Conservation (phyloP, 2,797 vertebrate genomes). For the Limnodromus scolopaceus region DNA sequence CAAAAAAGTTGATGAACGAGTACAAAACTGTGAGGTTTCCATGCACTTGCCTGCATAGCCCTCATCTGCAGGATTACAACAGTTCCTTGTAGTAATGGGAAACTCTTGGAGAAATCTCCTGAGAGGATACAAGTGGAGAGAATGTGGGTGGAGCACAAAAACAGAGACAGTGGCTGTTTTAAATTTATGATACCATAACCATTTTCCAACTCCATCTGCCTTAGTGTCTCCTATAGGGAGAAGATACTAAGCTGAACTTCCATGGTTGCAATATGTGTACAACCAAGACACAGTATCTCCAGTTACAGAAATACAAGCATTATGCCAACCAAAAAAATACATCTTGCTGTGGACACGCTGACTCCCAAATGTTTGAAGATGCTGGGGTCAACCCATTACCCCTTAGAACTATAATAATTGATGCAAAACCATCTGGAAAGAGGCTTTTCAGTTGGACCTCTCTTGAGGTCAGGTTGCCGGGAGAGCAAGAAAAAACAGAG, state of each 20-base stretch:
- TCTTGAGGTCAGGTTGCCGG: neutral
- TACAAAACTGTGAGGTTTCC: neutral
- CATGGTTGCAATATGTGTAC: neutral
- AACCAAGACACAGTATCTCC: neutral
- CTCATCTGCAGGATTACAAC: neutral
- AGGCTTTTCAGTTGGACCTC: neutral
- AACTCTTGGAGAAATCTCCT: neutral
- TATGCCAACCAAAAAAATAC: neutral
- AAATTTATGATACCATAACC: neutral
- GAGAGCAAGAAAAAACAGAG: neutral
- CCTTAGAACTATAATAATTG: neutral
- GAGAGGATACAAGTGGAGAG: neutral
- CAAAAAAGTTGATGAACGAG: neutral
- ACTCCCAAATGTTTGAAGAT: neutral
- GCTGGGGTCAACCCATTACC: neutral
- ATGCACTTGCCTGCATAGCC: neutral
- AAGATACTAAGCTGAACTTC: neutral
- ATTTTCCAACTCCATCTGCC: neutral
- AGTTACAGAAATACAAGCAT: neutral
- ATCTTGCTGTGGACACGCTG: neutral
- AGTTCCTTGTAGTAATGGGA: neutral
- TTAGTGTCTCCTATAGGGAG: neutral
- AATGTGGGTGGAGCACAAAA: neutral
- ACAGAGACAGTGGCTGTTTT: accelerated
- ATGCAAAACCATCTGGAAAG: neutral